Evolutionary conservation across 2,888 invertebrate species (phyloP).

Genomic region (Augiades crinisus): DNA sequence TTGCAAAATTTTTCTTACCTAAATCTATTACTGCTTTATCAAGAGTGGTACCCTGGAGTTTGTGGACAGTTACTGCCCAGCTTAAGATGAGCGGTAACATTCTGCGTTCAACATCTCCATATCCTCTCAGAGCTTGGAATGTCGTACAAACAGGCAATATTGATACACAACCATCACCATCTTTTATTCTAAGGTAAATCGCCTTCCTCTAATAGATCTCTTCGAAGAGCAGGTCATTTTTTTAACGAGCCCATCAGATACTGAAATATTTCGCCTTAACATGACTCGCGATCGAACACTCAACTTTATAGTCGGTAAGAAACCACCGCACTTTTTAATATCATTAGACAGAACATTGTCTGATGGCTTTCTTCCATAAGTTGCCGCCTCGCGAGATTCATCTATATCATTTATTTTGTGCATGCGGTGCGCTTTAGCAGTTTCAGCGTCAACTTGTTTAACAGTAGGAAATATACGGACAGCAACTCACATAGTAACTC

Average conservation of each 20-base stretch:
- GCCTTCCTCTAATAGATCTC: slow-evolving; percentile 21
- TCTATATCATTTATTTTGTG: slow-evolving; percentile 32
- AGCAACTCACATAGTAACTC: slow-evolving; percentile 21
- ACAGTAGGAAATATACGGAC: slow-evolving; percentile 30
- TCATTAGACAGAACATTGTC: slow-evolving; percentile 29
- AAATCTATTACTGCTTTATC: slow-evolving; percentile 38
- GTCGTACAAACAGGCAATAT: too few species aligned
- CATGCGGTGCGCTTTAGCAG: slow-evolving; percentile 27
- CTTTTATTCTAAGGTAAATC: too few species aligned
- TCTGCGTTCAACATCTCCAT: slow-evolving; percentile 36
- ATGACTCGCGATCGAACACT: slow-evolving; percentile 33
- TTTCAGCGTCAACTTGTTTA: slow-evolving; percentile 21
- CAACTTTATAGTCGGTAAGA: slow-evolving; percentile 29
- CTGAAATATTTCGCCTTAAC: slow-evolving; percentile 32
- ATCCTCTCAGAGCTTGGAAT: slow-evolving; percentile 34
- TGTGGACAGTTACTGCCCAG: too few species aligned
- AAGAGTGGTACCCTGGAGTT: too few species aligned
- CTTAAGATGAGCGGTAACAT: slow-evolving; percentile 40
- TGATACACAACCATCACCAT: too few species aligned
- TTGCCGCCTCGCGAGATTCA: slow-evolving; percentile 28
- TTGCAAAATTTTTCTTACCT: slow-evolving; percentile 34
- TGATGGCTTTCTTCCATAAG: slow-evolving; percentile 21
- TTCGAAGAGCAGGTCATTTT: slow-evolving; percentile 33
- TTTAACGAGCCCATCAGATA: slow-evolving; percentile 32
- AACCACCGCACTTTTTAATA: slow-evolving; percentile 32